These are phyloP conservation scores for Asobara japonica DNA, from an alignment of 1,140 invertebrate species.

Conservation along the genomic window DNA sequence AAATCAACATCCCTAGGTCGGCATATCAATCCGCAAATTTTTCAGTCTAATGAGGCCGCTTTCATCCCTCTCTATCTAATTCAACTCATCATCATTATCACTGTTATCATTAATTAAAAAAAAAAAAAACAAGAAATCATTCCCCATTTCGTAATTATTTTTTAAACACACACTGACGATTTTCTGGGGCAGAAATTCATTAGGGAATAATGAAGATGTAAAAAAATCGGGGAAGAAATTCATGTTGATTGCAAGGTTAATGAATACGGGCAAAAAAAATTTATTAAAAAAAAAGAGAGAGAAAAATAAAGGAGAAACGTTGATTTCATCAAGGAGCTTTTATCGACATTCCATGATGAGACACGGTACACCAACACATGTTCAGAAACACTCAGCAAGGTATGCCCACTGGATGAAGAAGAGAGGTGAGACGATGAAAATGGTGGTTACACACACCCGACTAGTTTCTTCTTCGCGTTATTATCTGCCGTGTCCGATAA, in stretches of 20 bases:
- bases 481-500: slow-evolving; percentile 46
- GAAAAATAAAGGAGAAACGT: neutral
- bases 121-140: too few relatives aligned
- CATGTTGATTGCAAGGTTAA: slow-evolving; percentile 6
- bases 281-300: too few relatives aligned
- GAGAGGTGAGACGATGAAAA: slow-evolving; percentile 18
- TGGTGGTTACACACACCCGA: slow-evolving; percentile 30
- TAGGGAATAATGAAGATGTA: neutral
- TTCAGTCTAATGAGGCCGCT: neutral
- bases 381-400: neutral
- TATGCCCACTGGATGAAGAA: neutral
- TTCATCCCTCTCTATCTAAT: too few relatives aligned
- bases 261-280: slow-evolving; percentile 1
- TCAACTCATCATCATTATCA: too few relatives aligned
- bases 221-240: neutral
- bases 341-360: slow-evolving; percentile 21
- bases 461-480: slow-evolving; percentile 50
- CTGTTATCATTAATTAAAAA: too few relatives aligned
- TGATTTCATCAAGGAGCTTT: slow-evolving; percentile 21
- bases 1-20: too few relatives aligned
- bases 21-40: neutral
- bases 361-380: neutral
- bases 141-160: too few relatives aligned
- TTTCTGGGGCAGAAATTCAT: neutral
- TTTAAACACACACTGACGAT: too few relatives aligned